Evolutionary conservation across 2,888 invertebrate species (phyloP), one percentile per base, ranked within the genome.

Genomic region (Papilio protenor): DNA sequence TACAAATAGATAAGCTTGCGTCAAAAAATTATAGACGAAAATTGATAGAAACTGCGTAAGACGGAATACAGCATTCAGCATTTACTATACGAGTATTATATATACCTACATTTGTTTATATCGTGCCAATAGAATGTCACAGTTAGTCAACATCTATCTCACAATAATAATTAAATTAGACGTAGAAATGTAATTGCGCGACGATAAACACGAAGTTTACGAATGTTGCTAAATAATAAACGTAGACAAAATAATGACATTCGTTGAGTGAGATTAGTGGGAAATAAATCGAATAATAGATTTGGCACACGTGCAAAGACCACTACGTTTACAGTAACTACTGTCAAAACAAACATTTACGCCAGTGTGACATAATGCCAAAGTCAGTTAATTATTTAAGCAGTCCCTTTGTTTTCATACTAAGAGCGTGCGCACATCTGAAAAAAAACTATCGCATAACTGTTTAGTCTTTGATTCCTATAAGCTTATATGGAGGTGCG

Each of bases 201-300:
- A 61, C 4, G 33, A 66, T 66, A 66, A 66, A 66, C 40, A 66
- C 66, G 45, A 12, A 45, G 66, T 40, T 66, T 66, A 45, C 40
- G 12, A 66, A 45, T n/a, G 45, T 40, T 16, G 11, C 40, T 66
- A 40, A 12, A 59, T 59, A 59, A 66, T 61, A 61, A 64, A 33
- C 12, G 64, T 66, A 66, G 40, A 66, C 40, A 66, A 40, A n/a
- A 40, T 66, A 66, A 66, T 40, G 40, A 66, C 64, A 66, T 40
- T 40, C 0, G 18, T 66, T 18, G 64, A 33, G 5, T 64, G 64
- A 40, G 18, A 40, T 64, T 40, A 18, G 40, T 40, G n/a, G 40
- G 40, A n/a, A n/a, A 45, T 2, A 11, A n/a, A n/a, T 66, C 40
- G 2, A 40, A 40, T 66, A 66, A 66, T 66, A 66, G 66, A 45